Evolutionary conservation across 2,888 invertebrate genomes (phyloP).

Genomic region (Hyppa rectilinea): DNA sequence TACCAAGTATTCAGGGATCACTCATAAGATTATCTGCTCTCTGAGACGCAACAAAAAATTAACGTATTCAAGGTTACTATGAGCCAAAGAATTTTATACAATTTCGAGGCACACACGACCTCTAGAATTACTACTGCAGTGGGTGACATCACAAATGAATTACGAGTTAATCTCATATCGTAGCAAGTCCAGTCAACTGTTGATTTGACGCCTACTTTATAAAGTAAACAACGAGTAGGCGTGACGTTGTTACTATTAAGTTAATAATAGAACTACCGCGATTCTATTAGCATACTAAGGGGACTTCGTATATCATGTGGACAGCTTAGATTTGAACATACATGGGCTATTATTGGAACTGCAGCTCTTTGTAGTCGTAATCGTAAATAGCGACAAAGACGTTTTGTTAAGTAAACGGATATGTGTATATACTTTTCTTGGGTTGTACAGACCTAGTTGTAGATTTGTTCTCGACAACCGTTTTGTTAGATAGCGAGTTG

Average conservation of each 20-base stretch:
- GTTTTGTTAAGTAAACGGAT: not conserved
- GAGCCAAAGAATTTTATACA: not conserved
- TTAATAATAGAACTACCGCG: slow-evolving; percentile 49
- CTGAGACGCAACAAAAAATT: not conserved
- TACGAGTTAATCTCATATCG: slow-evolving; percentile 44
- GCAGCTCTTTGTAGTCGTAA: slow-evolving; percentile 16
- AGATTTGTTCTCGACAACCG: not conserved
- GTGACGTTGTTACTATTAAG: slow-evolving; percentile 42
- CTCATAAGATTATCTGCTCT: not conserved
- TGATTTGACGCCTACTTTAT: slow-evolving; percentile 52
- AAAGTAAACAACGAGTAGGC: slow-evolving; percentile 47
- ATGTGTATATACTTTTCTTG: not conserved
- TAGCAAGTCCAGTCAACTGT: slow-evolving; percentile 29
- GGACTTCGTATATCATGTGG: slow-evolving; percentile 25
- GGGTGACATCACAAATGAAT: slow-evolving; percentile 45
- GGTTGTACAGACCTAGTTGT: not conserved
- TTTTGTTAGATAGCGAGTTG: not conserved
- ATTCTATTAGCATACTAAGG: slow-evolving; percentile 45
- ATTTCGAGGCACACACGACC: not conserved
- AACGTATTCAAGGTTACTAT: not conserved
- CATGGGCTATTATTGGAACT: slow-evolving; percentile 23
- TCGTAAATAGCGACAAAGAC: not conserved
- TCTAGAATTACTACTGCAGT: not conserved
- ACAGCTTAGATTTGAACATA: slow-evolving; percentile 17
- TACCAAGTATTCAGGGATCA: not conserved